These are phyloP conservation scores for Cryptus armator DNA, from an alignment of 2,888 invertebrate species.

Conservation along the genomic window DNA sequence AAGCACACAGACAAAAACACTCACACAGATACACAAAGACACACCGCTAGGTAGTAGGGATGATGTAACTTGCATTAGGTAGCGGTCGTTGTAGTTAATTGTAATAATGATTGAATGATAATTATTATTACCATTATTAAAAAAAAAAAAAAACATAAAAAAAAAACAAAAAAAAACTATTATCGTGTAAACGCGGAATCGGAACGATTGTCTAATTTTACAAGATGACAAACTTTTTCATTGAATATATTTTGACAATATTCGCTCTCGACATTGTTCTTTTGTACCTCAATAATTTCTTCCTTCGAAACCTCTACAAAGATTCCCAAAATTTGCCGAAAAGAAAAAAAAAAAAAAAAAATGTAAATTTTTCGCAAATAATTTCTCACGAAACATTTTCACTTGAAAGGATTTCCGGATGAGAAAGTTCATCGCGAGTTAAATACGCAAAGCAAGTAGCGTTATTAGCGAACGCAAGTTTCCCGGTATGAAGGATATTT, in stretches of 20 bases:
- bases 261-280: conserved; percentile 68
- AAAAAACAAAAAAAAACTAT: conserved; percentile 42
- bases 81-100: conserved; percentile 79
- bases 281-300: conserved; percentile 51
- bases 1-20: conserved; percentile 57
- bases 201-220: conserved; percentile 81
- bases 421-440: conserved; percentile 1
- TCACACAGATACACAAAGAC: conserved; percentile 43
- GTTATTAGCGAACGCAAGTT: conserved; percentile 13
- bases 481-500: conserved; percentile 49
- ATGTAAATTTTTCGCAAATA: not conserved
- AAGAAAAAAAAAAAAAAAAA: not conserved
- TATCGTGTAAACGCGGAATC: conserved; percentile 77
- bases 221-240: conserved; percentile 81
- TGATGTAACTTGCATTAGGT: conserved; percentile 80
- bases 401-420: conserved; percentile 1
- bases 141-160: not conserved
- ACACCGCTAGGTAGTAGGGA: conserved; percentile 80
- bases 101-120: conserved; percentile 73
- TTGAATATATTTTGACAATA: conserved; percentile 83
- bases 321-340: not conserved
- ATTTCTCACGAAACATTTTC: not conserved
- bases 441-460: not conserved
- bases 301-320: conserved; percentile 7
- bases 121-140: conserved; percentile 76